Evolutionary conservation across 2,113 vertebrate genomes (phyloP), one percentile per base, ranked within the genome.

Genomic region (Glaucomys volans): DNA sequence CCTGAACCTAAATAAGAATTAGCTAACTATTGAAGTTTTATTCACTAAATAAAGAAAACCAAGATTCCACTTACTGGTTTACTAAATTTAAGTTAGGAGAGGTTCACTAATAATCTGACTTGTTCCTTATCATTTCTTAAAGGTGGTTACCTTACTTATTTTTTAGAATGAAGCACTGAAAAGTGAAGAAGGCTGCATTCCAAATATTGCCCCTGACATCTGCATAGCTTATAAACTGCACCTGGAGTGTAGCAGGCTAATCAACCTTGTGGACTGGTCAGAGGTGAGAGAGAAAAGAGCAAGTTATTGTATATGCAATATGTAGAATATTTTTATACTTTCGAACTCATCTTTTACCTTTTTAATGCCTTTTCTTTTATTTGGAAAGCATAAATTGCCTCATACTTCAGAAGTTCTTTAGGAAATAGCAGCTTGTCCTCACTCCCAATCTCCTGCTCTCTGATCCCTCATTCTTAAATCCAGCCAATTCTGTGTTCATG

Each of bases 201-300:
- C 99, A 30, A 99, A 98, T 3, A 96, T 98, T 5, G 99, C 99
- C 74, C 99, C 99, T 17, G 99, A 99, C 94, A 99, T 99, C 97
- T 99, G 99, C 98, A 99, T 99, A 22, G 99, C 97, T 1, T 99
- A 99, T 95, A 99, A 99, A 95, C 99, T 99, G 72, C 99, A 99
- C 95, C 98, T 99, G 90, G 99, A 99, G 96, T 99, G 99, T 66
- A 99, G 99, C 95, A 98, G 99, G 95, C 98, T 99, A 0, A 99
- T 99, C 8, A 99, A 99, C 98, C 99, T 99, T 0, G 99, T 99
- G 62, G 99, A 99, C 98, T 99, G 99, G 99, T 98, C 99, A 28
- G 99, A 99, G 98, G 99, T 99, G 2, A 14, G 5, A 22, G 69
- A 47, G 13, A n/a, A 72, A 71, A 66, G 32, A 57, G 30, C 40